phyloP scores from a whole-genome alignment of 35 echinoderm and acorn worm genomes.

The Patiria miniata region DNA sequence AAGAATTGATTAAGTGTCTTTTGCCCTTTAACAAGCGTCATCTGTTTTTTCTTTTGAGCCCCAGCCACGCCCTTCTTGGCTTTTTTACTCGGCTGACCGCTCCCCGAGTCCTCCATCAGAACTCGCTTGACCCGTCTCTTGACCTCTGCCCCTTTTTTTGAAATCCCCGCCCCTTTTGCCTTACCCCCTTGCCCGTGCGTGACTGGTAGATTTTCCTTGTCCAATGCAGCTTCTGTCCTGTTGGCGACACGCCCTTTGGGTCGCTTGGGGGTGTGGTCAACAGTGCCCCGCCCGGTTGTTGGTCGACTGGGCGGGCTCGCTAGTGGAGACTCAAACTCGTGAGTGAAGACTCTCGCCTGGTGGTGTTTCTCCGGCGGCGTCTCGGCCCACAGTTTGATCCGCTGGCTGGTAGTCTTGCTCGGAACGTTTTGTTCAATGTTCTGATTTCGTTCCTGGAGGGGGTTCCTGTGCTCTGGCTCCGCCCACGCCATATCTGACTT shows the following conservation, averaged over 20 bases:
- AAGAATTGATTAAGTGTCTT: conserved; percentile 57
- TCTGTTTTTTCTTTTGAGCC: conserved; percentile 39
- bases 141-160: conserved; percentile 27
- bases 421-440: conserved; percentile 4
- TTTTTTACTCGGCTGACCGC: conserved; percentile 42
- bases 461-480: conserved; percentile 28
- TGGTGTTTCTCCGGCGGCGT: conserved; percentile 28
- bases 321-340: neutral
- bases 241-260: neutral
- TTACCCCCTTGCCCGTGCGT: neutral
- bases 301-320: neutral
- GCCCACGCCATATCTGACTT: conserved; percentile 60
- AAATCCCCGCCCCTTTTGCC: no score
- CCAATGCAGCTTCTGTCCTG: neutral
- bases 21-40: conserved; percentile 43
- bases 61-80: conserved; percentile 29
- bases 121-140: conserved; percentile 31
- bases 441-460: neutral
- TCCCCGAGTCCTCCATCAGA: neutral
- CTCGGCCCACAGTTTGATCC: conserved; percentile 40
- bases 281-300: neutral
- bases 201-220: conserved; percentile 31
- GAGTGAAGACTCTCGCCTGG: neutral
- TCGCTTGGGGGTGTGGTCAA: conserved; percentile 30
- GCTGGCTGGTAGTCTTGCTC: neutral